Conservation (phyloP, 2,888 invertebrate genomes). For the Nebria brevicollis region DNA sequence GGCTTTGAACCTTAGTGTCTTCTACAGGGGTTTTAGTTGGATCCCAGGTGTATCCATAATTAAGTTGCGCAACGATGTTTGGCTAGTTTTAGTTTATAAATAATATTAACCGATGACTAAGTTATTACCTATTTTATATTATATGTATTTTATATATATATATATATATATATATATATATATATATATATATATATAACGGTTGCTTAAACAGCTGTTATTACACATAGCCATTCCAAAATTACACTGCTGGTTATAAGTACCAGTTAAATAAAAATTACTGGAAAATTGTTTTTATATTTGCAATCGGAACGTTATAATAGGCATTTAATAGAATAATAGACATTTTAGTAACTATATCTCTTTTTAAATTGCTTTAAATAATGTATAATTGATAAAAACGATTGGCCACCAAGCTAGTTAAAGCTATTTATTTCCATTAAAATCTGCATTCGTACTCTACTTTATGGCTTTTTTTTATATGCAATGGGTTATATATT, state of each 20-base stretch:
- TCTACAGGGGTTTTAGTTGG: slow-evolving; percentile 30
- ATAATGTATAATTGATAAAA: background rate
- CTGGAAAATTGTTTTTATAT: background rate
- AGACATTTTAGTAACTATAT: background rate
- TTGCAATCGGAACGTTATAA: background rate
- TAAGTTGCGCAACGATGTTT: slow-evolving; percentile 25
- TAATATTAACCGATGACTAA: slow-evolving; percentile 29
- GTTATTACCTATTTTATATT: background rate
- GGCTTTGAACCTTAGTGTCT: background rate
- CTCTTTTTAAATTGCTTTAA: background rate
- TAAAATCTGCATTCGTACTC: too few species aligned
- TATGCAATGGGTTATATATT: too few species aligned
- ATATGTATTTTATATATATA: background rate
- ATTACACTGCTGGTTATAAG: background rate
- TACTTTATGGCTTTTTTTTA: too few species aligned
- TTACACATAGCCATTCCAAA: background rate
- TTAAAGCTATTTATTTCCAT: too few species aligned
- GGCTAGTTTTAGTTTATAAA: slow-evolving; percentile 30
- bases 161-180: too few species aligned
- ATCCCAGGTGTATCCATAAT: slow-evolving; percentile 44
- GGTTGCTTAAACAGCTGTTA: background rate
- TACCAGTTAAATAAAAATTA: background rate
- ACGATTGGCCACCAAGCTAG: background rate
- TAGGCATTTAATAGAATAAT: background rate
- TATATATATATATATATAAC: background rate